These are phyloP conservation scores for Gymnosoma rotundatum DNA, from an alignment of 2,888 invertebrate species.

Conservation along the genomic window DNA sequence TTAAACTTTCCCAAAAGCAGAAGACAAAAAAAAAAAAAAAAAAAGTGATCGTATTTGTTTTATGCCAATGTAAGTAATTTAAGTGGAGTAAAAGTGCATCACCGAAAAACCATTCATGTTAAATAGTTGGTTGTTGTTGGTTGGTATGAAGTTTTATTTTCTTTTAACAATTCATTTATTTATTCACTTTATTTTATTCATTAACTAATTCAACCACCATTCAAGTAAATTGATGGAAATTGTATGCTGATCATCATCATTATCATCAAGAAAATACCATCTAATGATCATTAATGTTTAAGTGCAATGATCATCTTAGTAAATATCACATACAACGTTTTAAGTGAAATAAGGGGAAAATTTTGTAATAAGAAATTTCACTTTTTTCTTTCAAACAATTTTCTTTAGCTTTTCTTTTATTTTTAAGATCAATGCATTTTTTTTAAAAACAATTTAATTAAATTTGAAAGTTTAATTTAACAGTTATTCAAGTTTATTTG, in stretches of 20 bases:
- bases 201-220: slow-evolving; percentile 46
- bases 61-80: slow-evolving; percentile 58
- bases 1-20: slow-evolving; percentile 52
- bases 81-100: slow-evolving; percentile 66
- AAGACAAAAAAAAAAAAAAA: slow-evolving; percentile 3
- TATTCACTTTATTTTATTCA: slow-evolving; percentile 56
- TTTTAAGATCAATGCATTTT: slow-evolving; percentile 35
- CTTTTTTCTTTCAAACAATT: slow-evolving; percentile 43
- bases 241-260: slow-evolving; percentile 52
- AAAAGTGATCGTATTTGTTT: slow-evolving; percentile 68
- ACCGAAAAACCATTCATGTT: slow-evolving; percentile 49
- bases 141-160: too few relatives aligned
- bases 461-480: slow-evolving; percentile 50
- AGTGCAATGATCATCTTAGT: slow-evolving; percentile 45
- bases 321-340: slow-evolving; percentile 14
- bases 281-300: slow-evolving; percentile 6
- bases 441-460: slow-evolving; percentile 5
- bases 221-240: slow-evolving; percentile 50
- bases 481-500: not conserved
- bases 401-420: slow-evolving; percentile 22
- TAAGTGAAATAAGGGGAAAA: slow-evolving; percentile 53
- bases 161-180: not conserved
- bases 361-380: slow-evolving; percentile 57
- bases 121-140: too few relatives aligned
- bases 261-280: slow-evolving; percentile 16